A percentile compares a stretch with the other conserved stretches of the same genome.
phyloP scores from a whole-genome alignment of 2,797 vertebrate genomes.

The Dendrocincla tyrannina region DNA sequence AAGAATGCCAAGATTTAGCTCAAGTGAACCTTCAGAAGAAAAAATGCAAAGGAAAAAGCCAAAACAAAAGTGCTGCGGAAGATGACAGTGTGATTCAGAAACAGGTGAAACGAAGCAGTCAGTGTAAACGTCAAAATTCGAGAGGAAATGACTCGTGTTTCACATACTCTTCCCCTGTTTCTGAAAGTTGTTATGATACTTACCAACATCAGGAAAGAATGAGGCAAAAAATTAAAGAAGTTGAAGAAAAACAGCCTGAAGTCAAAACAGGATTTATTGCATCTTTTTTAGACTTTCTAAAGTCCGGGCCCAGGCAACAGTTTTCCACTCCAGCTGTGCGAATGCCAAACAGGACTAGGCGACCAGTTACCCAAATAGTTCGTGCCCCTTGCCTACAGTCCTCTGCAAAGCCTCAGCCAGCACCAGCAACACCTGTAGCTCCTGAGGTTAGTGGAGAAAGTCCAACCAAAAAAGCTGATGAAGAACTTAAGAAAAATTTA shows the following conservation, averaged over 20 bases:
- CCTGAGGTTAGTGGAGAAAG: constrained; percentile 76
- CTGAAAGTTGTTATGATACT: constrained; percentile 84
- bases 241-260: constrained; percentile 98
- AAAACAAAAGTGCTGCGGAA: constrained; percentile 79
- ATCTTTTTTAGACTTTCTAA: constrained; percentile 97
- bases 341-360: constrained; percentile 86
- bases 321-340: constrained; percentile 90
- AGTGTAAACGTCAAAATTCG: constrained; percentile 87
- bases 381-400: constrained; percentile 78
- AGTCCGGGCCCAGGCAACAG: constrained; percentile 94
- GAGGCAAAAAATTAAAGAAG: constrained; percentile 96
- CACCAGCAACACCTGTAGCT: constrained; percentile 65
- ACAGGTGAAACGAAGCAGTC: constrained; percentile 81
- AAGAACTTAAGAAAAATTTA: constrained; percentile 90
- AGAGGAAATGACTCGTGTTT: constrained; percentile 83
- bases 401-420: constrained; percentile 77
- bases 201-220: constrained; percentile 97
- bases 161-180: constrained; percentile 77
- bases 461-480: constrained; percentile 85
- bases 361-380: constrained; percentile 81
- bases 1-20: constrained; percentile 78
- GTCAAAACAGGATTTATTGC: constrained; percentile 98
- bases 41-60: constrained; percentile 85
- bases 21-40: constrained; percentile 85
- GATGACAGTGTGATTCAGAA: constrained; percentile 82